These are phyloP conservation scores for Tonatia bakeri DNA, from an alignment of 2,113 vertebrate genomes.

Conservation along the genomic window DNA sequence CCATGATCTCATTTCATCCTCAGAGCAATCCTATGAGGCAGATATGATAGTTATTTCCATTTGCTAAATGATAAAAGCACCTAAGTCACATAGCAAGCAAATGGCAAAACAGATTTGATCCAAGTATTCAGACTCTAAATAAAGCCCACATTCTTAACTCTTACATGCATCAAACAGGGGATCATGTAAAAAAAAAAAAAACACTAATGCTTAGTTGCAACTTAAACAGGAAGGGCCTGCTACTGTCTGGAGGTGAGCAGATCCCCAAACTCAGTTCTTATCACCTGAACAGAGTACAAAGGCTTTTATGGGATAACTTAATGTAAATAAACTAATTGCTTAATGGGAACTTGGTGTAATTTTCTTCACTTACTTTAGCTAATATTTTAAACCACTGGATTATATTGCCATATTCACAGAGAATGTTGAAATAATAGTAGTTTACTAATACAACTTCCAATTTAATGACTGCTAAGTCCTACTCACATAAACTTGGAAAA, in stretches of 20 bases:
- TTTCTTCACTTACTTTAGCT: background rate
- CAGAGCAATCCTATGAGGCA: background rate
- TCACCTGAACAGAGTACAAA: background rate
- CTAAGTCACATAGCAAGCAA: background rate
- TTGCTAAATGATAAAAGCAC: background rate
- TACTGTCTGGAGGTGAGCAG: background rate
- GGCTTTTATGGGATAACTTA: background rate
- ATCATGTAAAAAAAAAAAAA: background rate
- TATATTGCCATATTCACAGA: background rate
- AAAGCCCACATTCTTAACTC: background rate
- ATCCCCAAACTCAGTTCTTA: background rate
- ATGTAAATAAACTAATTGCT: background rate
- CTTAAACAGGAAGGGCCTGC: background rate
- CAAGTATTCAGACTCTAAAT: background rate
- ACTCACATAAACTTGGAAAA: background rate
- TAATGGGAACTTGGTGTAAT: background rate
- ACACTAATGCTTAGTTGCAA: background rate
- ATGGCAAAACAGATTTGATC: background rate
- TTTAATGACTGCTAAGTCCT: background rate
- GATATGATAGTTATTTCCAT: background rate
- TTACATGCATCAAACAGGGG: background rate
- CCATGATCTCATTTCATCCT: background rate
- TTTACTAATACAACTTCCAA: background rate
- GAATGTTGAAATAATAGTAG: background rate
- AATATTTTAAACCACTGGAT: background rate